These are phyloP conservation scores for Ecliptopera silaceata DNA, from an alignment of 2,888 invertebrate species.

Conservation along the genomic window DNA sequence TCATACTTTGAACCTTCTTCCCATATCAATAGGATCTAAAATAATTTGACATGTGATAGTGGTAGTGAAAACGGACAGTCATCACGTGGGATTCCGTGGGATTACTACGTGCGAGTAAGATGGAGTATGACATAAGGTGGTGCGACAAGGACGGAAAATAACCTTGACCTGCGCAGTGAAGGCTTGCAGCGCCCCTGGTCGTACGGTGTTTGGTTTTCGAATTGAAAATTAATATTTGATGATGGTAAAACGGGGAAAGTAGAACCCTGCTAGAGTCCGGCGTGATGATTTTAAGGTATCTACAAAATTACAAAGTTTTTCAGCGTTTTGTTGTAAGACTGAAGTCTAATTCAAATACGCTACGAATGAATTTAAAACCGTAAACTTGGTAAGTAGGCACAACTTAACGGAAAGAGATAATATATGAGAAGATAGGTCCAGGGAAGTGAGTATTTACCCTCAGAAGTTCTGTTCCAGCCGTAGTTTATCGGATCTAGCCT, in stretches of 20 bases:
- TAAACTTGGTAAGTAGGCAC: too few species aligned
- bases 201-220: slow-evolving; percentile 40
- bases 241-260: slow-evolving; percentile 39
- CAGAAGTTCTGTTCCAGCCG: too few species aligned
- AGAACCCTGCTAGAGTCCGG: slow-evolving; percentile 21
- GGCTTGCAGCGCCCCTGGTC: slow-evolving; percentile 40
- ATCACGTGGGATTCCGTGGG: slow-evolving; percentile 54
- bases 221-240: slow-evolving; percentile 51
- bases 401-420: too few species aligned
- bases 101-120: slow-evolving; percentile 42
- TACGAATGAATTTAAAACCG: too few species aligned
- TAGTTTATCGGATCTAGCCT: too few species aligned
- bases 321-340: too few species aligned
- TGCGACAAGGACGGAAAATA: slow-evolving; percentile 49
- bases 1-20: slow-evolving; percentile 13
- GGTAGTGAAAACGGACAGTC: slow-evolving; percentile 42
- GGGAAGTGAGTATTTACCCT: too few species aligned
- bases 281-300: slow-evolving; percentile 21
- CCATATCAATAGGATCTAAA: slow-evolving; percentile 21
- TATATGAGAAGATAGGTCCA: too few species aligned
- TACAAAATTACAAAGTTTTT: background rate
- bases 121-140: slow-evolving; percentile 32
- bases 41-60: slow-evolving; percentile 27
- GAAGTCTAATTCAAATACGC: too few species aligned
- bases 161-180: slow-evolving; percentile 72